Conservation (phyloP, 2,888 invertebrate genomes). For the Dicyrtomina minuta region DNA sequence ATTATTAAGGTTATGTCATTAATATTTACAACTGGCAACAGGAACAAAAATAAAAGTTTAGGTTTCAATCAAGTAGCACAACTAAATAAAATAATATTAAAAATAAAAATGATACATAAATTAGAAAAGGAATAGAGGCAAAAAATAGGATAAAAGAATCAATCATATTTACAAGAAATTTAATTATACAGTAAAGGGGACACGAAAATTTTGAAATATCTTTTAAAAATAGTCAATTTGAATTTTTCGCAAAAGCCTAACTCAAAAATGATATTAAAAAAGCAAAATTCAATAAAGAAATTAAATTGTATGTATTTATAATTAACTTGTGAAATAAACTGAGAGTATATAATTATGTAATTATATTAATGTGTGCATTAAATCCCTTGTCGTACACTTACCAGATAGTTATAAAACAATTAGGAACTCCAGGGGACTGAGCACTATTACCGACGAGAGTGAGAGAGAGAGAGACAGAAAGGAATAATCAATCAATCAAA, state of each 20-base stretch:
- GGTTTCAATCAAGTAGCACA: too few species aligned
- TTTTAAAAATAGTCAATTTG: too few species aligned
- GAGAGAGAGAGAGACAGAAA: too few species aligned
- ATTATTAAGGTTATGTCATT: too few species aligned
- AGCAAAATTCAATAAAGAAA: not conserved
- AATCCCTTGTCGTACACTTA: constrained; percentile 63
- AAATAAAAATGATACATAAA: not conserved
- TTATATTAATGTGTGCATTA: constrained; percentile 6
- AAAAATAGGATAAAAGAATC: not conserved
- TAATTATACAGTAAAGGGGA: too few species aligned
- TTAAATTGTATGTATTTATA: not conserved
- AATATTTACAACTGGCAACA: too few species aligned
- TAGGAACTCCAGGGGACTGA: constrained; percentile 78
- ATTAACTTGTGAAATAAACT: not conserved
- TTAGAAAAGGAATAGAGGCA: not conserved
- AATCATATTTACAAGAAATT: not conserved
- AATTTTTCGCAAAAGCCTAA: too few species aligned
- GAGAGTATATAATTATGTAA: not conserved
- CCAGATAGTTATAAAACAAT: constrained; percentile 85
- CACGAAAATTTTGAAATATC: too few species aligned
- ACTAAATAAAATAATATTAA: not conserved
- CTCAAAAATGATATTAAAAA: too few species aligned
- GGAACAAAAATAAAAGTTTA: too few species aligned
- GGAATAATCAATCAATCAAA: too few species aligned
- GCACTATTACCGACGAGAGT: constrained; percentile 50